Base-by-base conservation (phyloP, 1,140 invertebrate species). In the Eumeta japonica region DNA sequence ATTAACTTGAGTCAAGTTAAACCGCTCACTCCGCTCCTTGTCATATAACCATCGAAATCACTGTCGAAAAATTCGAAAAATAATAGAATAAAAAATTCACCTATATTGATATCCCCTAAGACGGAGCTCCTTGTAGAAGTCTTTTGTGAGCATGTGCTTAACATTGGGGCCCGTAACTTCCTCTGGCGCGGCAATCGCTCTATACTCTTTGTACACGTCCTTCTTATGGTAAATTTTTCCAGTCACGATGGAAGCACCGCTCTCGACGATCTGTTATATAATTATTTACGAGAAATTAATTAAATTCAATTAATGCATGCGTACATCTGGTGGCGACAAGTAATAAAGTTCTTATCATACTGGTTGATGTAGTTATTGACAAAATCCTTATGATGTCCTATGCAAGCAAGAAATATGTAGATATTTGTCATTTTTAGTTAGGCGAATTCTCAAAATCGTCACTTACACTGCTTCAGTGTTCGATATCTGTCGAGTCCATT, bases 91-190 rank as follows among this genome's bases (percentile, higher is more conserved):
- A 32, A 12, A 27, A 32, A 28, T 33, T 46, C 55, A 80, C 77
- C 80, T 83, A 68, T 97, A 97, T 42, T 97, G 86, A 59, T 97
- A 97, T 1, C 95, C 95, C 52, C 93, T 80, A 0, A 97, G 78
- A 52, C 85, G 79, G 1, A 98, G 66, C 65, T 97, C 94, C 58
- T 95, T 96, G 63, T 98, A 98, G 35, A 97, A 82, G 59, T 97
- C 94, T 35, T 83, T 84, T 0, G 73, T 75, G 0, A 77, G 76
- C 35, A 85, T 4, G 58, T 77, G 10, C 63, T 78, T 53, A 66
- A 76, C 48, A 48, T 71, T 39, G 41, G 78, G 62, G 43, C 78
- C 66, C 2, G 48, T 61, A 3, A 62, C 42, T 40, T 80, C 71
- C 4, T 79, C 47, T 10, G 59, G 45, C 15, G 56, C 43, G 11